These are phyloP conservation scores for Drosophila mayaguana DNA, from an alignment of 2,888 invertebrate species.

Conservation along the genomic window DNA sequence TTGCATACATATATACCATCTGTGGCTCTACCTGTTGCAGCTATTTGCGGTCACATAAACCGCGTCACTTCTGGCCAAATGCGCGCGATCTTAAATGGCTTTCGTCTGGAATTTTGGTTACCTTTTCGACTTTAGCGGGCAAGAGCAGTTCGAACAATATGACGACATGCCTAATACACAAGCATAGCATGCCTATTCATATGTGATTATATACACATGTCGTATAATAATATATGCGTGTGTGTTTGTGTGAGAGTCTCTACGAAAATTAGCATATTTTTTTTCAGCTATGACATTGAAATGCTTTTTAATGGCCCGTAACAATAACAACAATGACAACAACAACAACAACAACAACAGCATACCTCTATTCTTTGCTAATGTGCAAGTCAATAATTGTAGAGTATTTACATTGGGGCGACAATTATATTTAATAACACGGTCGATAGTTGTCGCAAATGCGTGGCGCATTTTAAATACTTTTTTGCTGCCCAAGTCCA, in stretches of 20 bases:
- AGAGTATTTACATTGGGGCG: conserved; percentile 34
- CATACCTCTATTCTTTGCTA: conserved; percentile 7
- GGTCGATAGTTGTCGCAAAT: conserved; percentile 29
- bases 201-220: conserved; percentile 17
- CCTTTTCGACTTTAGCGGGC: conserved; percentile 46
- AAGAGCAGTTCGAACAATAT: conserved; percentile 48
- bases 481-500: conserved; percentile 14
- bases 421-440: conserved; percentile 53
- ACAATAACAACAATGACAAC: conserved; percentile 51
- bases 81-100: conserved; percentile 30
- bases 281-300: conserved; percentile 76
- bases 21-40: conserved; percentile 29
- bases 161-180: conserved; percentile 58
- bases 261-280: conserved; percentile 73
- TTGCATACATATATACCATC: neutral
- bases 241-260: conserved; percentile 16
- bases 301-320: conserved; percentile 72
- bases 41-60: conserved; percentile 53
- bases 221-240: conserved; percentile 9
- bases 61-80: conserved; percentile 54
- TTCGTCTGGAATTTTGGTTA: conserved; percentile 15
- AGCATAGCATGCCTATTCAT: conserved; percentile 6
- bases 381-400: conserved; percentile 47
- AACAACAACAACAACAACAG: conserved; percentile 25
- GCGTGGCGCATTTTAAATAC: conserved; percentile 45